phyloP scores from a whole-genome alignment of 2,888 invertebrate species.

The Epistrophe eligans region DNA sequence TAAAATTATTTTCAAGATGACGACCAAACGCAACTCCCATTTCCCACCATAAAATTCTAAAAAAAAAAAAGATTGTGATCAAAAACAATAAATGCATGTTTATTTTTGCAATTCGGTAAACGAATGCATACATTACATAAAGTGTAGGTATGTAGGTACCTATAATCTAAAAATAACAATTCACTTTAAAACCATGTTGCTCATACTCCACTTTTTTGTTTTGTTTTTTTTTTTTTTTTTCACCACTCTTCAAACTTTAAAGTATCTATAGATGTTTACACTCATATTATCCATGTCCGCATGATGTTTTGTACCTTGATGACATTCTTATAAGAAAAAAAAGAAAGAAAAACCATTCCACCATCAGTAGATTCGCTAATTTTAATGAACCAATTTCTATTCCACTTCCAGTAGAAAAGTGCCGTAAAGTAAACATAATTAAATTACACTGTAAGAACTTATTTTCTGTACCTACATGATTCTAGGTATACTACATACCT shows the following conservation, averaged over 20 bases:
- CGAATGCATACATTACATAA: too few relatives aligned
- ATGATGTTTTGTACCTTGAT: neutral
- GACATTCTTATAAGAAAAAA: neutral
- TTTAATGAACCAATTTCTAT: conserved; percentile 75
- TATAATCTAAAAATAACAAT: too few relatives aligned
- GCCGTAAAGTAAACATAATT: conserved; percentile 71
- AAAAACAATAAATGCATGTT: too few relatives aligned
- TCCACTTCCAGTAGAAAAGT: conserved; percentile 68
- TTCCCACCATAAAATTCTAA: too few relatives aligned
- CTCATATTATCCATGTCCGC: neutral
- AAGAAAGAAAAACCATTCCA: neutral
- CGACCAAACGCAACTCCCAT: too few relatives aligned
- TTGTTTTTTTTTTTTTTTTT: neutral
- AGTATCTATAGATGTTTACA: neutral
- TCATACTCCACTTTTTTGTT: too few relatives aligned
- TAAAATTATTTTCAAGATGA: too few relatives aligned
- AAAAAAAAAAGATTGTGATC: too few relatives aligned
- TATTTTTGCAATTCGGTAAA: too few relatives aligned
- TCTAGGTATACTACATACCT: neutral
- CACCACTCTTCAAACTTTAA: neutral
- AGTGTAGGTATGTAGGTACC: too few relatives aligned
- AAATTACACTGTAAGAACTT: conserved; percentile 70
- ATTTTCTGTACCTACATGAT: conserved; percentile 45
- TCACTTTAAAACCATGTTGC: too few relatives aligned
- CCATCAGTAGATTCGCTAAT: conserved; percentile 40